Evolutionary conservation across 2,888 invertebrate species (phyloP).

Genomic region (Eupithecia subumbrata): DNA sequence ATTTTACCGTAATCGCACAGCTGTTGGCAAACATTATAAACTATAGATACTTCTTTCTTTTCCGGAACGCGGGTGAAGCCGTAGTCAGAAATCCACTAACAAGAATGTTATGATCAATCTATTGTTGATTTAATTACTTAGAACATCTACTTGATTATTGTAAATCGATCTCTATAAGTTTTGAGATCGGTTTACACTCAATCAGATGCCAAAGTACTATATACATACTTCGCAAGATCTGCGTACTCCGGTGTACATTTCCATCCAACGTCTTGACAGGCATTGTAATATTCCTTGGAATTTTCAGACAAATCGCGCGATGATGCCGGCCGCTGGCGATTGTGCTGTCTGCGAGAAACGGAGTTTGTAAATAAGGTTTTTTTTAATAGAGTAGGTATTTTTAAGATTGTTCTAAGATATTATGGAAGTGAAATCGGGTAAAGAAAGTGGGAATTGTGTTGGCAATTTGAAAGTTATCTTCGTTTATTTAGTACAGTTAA

Average conservation of each 20-base stretch:
- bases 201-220: background rate
- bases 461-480: background rate
- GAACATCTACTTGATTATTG: background rate
- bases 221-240: background rate
- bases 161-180: background rate
- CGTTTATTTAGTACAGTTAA: background rate
- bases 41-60: background rate
- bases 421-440: background rate
- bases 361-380: constrained; percentile 66
- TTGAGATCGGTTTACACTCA: background rate
- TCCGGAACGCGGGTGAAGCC: background rate
- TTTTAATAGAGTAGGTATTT: constrained; percentile 44
- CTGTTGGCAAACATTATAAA: too few species aligned
- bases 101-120: background rate
- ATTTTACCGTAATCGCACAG: background rate
- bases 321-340: constrained; percentile 68
- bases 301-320: constrained; percentile 74
- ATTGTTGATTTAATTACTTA: background rate
- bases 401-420: constrained; percentile 12
- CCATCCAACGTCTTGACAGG: constrained; percentile 2
- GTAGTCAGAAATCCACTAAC: background rate
- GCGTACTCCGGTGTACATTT: background rate
- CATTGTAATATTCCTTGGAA: constrained; percentile 38
- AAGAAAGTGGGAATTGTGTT: background rate
- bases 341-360: constrained; percentile 51